These are phyloP conservation scores for Neofelis nebulosa DNA, from an alignment of 2,113 vertebrate species.

Conservation along the genomic window DNA sequence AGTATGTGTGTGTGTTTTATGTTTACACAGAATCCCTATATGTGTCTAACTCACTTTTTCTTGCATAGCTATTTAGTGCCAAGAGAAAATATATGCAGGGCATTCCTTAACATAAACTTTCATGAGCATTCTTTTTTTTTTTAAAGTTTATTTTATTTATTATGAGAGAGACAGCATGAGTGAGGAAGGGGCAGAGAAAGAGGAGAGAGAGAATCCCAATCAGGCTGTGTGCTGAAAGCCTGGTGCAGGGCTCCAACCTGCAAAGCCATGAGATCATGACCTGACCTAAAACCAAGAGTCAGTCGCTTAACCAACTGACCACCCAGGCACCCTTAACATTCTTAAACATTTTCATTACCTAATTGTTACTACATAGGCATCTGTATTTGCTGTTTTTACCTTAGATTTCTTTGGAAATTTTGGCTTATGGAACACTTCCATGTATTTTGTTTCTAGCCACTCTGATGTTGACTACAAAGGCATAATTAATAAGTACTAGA, in stretches of 20 bases:
- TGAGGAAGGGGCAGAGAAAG: too few relatives aligned
- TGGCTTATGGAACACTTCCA: neutral
- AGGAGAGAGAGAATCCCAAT: too few relatives aligned
- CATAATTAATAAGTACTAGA: neutral
- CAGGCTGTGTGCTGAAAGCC: too few relatives aligned
- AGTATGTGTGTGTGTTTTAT: neutral
- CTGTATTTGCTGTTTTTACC: neutral
- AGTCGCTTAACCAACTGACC: too few relatives aligned
- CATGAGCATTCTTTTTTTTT: neutral
- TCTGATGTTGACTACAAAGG: neutral
- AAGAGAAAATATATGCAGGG: neutral
- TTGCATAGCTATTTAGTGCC: neutral
- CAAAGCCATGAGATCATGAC: too few relatives aligned
- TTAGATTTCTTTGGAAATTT: conserved; percentile 16
- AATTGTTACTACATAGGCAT: neutral
- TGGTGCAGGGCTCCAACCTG: too few relatives aligned
- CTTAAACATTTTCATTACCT: neutral
- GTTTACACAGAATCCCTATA: neutral
- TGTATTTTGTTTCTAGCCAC: neutral
- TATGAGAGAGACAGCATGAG: too few relatives aligned
- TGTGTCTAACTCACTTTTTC: neutral
- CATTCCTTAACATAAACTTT: neutral
- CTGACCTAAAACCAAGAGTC: too few relatives aligned
- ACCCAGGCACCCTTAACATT: too few relatives aligned
- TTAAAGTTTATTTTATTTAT: too few relatives aligned